A percentile compares a stretch with the other conserved stretches of the same genome.
These are phyloP conservation scores for Pandemis corylana DNA, from an alignment of 2,888 invertebrate species.

Conservation along the genomic window DNA sequence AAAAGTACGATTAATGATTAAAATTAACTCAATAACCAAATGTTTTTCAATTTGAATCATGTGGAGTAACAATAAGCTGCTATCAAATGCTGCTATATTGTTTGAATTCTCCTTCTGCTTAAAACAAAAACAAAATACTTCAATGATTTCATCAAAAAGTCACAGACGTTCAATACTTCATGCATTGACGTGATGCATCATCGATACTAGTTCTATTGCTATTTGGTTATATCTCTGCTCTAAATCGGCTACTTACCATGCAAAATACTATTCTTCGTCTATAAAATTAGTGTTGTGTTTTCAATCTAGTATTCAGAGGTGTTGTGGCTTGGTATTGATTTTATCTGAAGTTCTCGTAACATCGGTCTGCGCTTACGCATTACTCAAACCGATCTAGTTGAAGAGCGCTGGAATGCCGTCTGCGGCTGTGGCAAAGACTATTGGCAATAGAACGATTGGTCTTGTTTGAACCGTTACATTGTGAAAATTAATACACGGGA, in stretches of 20 bases:
- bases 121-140: neutral
- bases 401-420: conserved; percentile 43
- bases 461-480: conserved; percentile 14
- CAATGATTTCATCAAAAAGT: conserved; percentile 8
- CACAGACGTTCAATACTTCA: conserved; percentile 13
- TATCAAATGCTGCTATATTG: no score
- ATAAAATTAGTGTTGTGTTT: conserved; percentile 21
- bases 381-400: conserved; percentile 44
- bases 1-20: no score
- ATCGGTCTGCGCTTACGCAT: conserved; percentile 38
- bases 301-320: conserved; percentile 11
- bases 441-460: conserved; percentile 34
- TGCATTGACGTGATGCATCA: conserved; percentile 35
- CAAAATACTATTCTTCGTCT: conserved; percentile 14
- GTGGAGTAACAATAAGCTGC: no score
- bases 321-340: conserved; percentile 38
- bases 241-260: conserved; percentile 18
- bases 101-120: no score
- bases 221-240: conserved; percentile 27
- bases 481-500: neutral
- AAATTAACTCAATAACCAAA: no score
- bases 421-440: conserved; percentile 37
- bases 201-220: conserved; percentile 30
- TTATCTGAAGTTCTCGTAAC: conserved; percentile 43
- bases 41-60: no score